A percentile compares a stretch with the other conserved stretches of the same genome.
Evolutionary conservation across 2,888 invertebrate species (phyloP).

Genomic region (Neoascia interrupta): DNA sequence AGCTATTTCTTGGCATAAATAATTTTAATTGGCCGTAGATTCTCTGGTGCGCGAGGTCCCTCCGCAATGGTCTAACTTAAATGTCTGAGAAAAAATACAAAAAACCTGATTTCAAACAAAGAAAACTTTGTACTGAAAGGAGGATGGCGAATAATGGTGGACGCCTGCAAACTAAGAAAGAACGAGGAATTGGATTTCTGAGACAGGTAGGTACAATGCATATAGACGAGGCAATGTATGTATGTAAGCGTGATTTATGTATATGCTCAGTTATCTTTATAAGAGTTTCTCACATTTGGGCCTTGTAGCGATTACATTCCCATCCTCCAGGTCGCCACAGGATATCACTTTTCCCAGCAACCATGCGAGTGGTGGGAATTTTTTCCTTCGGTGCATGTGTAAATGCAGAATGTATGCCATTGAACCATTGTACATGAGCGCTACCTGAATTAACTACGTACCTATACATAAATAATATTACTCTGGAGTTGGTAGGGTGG

Average conservation of each 20-base stretch:
- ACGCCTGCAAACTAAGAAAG: background rate
- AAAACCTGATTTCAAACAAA: slow-evolving; percentile 66
- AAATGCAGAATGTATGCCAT: no score
- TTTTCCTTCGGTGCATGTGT: no score
- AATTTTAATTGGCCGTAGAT: slow-evolving; percentile 49
- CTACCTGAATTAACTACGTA: no score
- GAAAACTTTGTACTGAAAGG: no score
- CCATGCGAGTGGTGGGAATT: slow-evolving; percentile 31
- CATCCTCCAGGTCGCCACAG: slow-evolving; percentile 25
- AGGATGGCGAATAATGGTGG: slow-evolving; percentile 8
- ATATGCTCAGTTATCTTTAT: no score
- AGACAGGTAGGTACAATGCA: background rate
- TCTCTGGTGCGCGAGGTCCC: slow-evolving; percentile 2
- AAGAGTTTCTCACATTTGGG: slow-evolving; percentile 1
- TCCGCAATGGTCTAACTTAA: slow-evolving; percentile 13
- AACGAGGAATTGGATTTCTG: slow-evolving; percentile 40
- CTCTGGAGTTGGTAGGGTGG: no score
- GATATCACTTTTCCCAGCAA: slow-evolving; percentile 21
- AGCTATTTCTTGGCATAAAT: slow-evolving; percentile 31
- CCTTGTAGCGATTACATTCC: background rate
- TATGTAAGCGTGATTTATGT: background rate
- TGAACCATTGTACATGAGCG: no score
- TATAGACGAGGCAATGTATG: no score
- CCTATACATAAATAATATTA: no score
- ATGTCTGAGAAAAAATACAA: slow-evolving; percentile 44